Evolutionary conservation across 2,797 vertebrate species (phyloP).

Genomic region (Molossus alvarezi): DNA sequence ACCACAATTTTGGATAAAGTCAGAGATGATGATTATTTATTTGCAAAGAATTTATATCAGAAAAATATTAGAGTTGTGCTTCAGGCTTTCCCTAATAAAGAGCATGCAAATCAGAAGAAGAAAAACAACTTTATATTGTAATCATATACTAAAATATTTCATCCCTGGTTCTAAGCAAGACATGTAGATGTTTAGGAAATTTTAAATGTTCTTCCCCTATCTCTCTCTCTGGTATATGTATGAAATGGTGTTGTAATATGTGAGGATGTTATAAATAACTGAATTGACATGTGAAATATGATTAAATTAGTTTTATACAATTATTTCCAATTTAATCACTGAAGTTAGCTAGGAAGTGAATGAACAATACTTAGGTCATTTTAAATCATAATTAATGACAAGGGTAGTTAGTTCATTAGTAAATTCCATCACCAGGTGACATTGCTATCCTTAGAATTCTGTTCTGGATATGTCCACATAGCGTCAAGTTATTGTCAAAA

Average conservation of each 20-base stretch:
- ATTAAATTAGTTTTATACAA: conserved; percentile 42
- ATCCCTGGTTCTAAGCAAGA: not conserved
- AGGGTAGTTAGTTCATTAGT: conserved; percentile 60
- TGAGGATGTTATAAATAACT: conserved; percentile 14
- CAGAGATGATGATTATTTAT: not conserved
- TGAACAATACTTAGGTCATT: conserved; percentile 24
- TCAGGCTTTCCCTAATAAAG: not conserved
- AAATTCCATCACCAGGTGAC: conserved; percentile 66
- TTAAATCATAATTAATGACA: conserved; percentile 65
- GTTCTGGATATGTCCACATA: conserved; percentile 67
- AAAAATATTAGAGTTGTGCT: conserved; percentile 13
- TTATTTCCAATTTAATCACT: not conserved
- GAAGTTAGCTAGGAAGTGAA: conserved; percentile 32
- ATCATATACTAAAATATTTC: conserved; percentile 3
- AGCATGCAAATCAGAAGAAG: not conserved
- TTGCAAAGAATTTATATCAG: not conserved
- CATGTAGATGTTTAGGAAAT: not conserved
- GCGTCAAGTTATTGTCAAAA: conserved; percentile 58
- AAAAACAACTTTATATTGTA: conserved; percentile 7
- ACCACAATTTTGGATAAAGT: not conserved
- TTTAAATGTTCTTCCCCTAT: not conserved
- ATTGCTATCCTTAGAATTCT: conserved; percentile 78
- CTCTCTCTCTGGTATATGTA: not conserved
- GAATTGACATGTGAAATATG: not conserved
- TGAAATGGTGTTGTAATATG: not conserved